Base-by-base conservation (phyloP, 2,888 invertebrate species). In the Ferdinandea cuprea region DNA sequence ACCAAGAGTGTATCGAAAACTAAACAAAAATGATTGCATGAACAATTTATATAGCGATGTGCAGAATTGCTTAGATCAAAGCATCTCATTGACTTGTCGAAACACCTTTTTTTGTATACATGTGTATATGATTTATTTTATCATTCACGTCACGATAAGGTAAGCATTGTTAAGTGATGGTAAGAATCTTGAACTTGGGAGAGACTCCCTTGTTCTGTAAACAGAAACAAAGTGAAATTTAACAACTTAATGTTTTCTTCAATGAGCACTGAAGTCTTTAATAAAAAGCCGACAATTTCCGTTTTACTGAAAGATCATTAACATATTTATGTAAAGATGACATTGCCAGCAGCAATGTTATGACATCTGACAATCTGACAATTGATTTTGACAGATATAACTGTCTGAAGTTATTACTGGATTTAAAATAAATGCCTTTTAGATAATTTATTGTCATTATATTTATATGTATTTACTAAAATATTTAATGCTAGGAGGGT, bases 1-100 rank as follows among this genome's bases (percentile, higher is more conserved):
- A 72, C 71, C 65, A 52, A 78, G 50, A 52, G 65, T 35, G 71
- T 52, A 52, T 59, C 46, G 72, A 52, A 79, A 79, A 81, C 81
- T 81, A 81, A 81, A 40, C 54, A 9, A 72, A 71, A 81, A 19
- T 61, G 8, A 61, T 35, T 40, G n/a, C n/a, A 30, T 17, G 65
- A 40, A 42, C 71, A 77, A 65, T 56, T 81, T 81, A 61, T 81
- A 81, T 81, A 81, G 71, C 40, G 32, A 13, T 40, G 32, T 30
- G 37, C 44, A 19, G 17, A 19, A 65, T 81, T 48, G 40, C 3
- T 5, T 28, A 69, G 65, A 48, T 59, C 37, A 58, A 6, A 69
- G 40, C 61, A 37, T 46, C 30, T 28, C 13, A 54, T 56, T 40
- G 21, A 15, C 11, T 69, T 42, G 63, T 63, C 69, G 71, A 56